Base-by-base conservation (phyloP, 1,140 invertebrate species). In the Drosophila nigrodunni region DNA sequence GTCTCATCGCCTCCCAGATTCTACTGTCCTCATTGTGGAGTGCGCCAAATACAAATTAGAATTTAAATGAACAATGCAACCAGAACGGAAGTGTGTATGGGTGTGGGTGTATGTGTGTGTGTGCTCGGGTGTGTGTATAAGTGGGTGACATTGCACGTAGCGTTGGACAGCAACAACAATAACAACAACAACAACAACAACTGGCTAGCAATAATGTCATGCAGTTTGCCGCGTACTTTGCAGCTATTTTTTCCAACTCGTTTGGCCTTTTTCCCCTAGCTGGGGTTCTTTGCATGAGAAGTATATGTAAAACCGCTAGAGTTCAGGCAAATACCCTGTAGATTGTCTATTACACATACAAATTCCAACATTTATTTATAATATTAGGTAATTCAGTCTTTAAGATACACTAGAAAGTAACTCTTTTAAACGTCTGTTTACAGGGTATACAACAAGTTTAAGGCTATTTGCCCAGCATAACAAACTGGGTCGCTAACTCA, bases 51-150 rank as follows among this genome's bases (percentile, higher is more conserved):
- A 88, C 83, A 88, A 88, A 88, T 88, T 88, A 88, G 85, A 88
- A 88, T 88, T 88, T 88, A 88, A 88, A 88, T 88, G 83, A 88
- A 89, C 83, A 88, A 89, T 88, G 83, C 83, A 88, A 80, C 77
- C 80, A 72, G 77, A 80, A 57, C 83, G 83, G 85, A 88, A 88
- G 83, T 88, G 67, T 76, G 47, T 77, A 62, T 83, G 62, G 68
- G 75, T 52, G 61, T 69, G 35, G 46, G 62, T 21, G 49, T 44
- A 44, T 64, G 62, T 68, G 66, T 70, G 57, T 64, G 61, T 30
- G 66, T 58, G 62, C 64, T 57, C 54, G 30, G 58, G 41, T 55
- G 41, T 69, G 62, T 71, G 77, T 74, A 41, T 82, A 39, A 43
- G 67, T 52, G 68, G 64, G 68, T 71, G 80, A 83, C 80, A 83